These are phyloP conservation scores for Hydropsyche tenuis DNA, from an alignment of 1,140 invertebrate genomes.

Conservation along the genomic window DNA sequence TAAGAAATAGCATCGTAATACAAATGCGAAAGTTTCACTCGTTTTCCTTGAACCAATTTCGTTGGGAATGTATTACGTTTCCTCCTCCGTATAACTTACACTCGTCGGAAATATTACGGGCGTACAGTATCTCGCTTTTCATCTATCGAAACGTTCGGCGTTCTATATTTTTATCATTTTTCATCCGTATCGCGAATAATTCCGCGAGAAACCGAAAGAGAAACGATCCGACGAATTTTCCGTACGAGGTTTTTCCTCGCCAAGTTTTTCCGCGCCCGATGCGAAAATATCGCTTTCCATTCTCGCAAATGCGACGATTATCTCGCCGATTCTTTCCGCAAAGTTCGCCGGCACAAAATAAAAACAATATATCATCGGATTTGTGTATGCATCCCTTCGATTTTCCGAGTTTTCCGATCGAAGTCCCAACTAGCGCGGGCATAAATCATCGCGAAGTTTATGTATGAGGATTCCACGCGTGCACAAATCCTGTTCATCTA, in stretches of 20 bases:
- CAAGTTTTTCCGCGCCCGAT: neutral
- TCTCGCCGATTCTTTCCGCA: constrained; percentile 39
- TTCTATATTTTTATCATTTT: too few species aligned
- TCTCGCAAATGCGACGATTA: constrained; percentile 33
- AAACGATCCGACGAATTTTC: neutral
- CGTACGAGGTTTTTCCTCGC: too few species aligned
- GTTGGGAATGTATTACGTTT: too few species aligned
- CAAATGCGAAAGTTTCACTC: too few species aligned
- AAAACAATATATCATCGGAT: constrained; percentile 42
- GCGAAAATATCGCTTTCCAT: constrained; percentile 29
- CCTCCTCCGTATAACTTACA: too few species aligned
- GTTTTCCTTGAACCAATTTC: too few species aligned
- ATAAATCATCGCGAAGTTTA: neutral
- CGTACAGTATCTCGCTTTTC: constrained; percentile 10
- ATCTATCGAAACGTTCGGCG: neutral
- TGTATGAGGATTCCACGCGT: neutral
- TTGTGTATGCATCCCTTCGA: constrained; percentile 18
- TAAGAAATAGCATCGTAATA: too few species aligned
- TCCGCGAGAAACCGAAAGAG: neutral
- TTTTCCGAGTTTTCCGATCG: constrained; percentile 16
- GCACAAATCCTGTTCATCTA: neutral
- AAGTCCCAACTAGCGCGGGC: neutral
- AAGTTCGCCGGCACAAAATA: constrained; percentile 41
- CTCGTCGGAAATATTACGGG: too few species aligned
- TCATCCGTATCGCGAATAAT: neutral